phyloP scores from a whole-genome alignment of 2,888 invertebrate species.

The Tribolium freemani region DNA sequence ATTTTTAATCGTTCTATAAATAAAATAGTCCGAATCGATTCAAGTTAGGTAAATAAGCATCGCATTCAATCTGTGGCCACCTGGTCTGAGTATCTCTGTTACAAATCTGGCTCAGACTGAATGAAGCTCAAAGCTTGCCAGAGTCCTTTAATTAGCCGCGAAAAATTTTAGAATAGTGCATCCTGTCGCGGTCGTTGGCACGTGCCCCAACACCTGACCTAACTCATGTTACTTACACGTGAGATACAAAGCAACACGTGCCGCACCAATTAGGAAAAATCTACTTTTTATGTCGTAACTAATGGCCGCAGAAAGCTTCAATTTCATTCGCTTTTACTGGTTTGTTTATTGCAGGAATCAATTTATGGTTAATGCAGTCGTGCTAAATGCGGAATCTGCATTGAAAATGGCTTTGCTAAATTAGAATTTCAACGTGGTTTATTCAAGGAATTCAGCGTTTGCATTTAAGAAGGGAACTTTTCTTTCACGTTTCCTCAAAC shows the following conservation, averaged over 20 bases:
- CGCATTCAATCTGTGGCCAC: background rate
- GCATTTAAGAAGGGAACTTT: background rate
- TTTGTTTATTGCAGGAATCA: background rate
- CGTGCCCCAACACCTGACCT: constrained; percentile 36
- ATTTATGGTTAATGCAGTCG: background rate
- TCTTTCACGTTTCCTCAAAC: background rate
- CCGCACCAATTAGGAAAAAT: constrained; percentile 27
- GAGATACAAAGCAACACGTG: constrained; percentile 23
- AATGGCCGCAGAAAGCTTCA: background rate
- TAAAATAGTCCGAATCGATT: background rate
- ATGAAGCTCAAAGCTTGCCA: constrained; percentile 34
- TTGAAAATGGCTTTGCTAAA: background rate
- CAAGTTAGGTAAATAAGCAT: background rate
- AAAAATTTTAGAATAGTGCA: constrained; percentile 28
- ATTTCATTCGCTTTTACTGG: background rate
- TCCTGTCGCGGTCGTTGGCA: constrained; percentile 39
- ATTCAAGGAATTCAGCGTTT: background rate
- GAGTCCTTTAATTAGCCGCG: constrained; percentile 30
- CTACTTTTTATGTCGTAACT: constrained; percentile 16
- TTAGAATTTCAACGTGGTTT: background rate
- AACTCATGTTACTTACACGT: constrained; percentile 30
- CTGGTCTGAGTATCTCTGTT: constrained; percentile 3
- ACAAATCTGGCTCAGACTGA: constrained; percentile 1
- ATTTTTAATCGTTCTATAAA: constrained; percentile 3
- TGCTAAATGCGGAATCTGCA: background rate